Evolutionary conservation across 2,888 invertebrate genomes (phyloP), one percentile per base, ranked within the genome.

Genomic region (Stictocephala bisonia): DNA sequence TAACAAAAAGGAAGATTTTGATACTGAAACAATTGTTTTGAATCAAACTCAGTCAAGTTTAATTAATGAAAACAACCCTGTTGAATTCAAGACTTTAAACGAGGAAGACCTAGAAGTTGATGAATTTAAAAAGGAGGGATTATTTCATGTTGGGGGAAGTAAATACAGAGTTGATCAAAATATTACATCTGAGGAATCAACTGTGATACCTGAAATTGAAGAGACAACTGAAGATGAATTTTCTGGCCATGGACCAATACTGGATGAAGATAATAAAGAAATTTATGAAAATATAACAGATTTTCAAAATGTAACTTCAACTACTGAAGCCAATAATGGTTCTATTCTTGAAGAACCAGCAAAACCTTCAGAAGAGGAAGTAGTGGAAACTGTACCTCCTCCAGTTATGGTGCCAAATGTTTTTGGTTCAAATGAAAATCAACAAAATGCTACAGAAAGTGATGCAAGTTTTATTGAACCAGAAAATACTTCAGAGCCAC

Each of bases 71-170:
- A 27, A 22, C 13, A 60, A 60, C 27, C 40, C 40, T 3, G 64
- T 64, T 64, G 64, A 64, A 15, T 64, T 64, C 22, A 64, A 64
- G 44, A 22, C 41, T 3, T 13, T 60, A 1, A 41, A 26, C 27
- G 64, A 64, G 27, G 64, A 64, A 3, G 44, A 56, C 13, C 24
- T n/a, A 64, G 64, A 64, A n/a, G 4, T 27, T 22, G 64, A 64
- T 15, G 64, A 64, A 24, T 64, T 64, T n/a, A 64, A 44, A 44
- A 44, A 64, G 24, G 64, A 64, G 11, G 64, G 64, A n/a, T 27
- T 64, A n/a, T 26, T 64, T 22, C 64, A 41, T 60, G 60, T 29
- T 22, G 60, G 13, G 6, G 1, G 9, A n/a, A 35, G 22, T 22
- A 3, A 18, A 31, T 31, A 29, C 11, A 9, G 13, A 1, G 64